Percentiles rank a stretch among this genome's conserved stretches.
Conservation (phyloP, 1,140 invertebrate genomes). For the Choristoneura fumiferana region DNA sequence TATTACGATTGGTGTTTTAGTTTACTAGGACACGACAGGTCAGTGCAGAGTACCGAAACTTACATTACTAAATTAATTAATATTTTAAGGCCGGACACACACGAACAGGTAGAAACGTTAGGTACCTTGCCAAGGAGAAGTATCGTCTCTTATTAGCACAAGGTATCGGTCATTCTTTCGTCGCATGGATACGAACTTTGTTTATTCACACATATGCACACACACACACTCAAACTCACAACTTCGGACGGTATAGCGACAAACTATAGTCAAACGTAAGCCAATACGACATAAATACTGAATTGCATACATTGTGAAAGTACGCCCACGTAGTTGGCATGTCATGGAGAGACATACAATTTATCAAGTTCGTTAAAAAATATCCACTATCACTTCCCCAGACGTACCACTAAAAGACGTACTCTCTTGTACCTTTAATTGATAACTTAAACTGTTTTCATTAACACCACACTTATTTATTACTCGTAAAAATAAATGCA, state of each 20-base stretch:
- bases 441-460: too few relatives aligned
- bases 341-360: too few relatives aligned
- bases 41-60: slow-evolving; percentile 6
- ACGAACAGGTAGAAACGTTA: slow-evolving; percentile 8
- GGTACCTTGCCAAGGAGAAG: background rate
- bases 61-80: background rate
- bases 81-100: slow-evolving; percentile 5
- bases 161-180: background rate
- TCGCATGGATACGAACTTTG: slow-evolving; percentile 9
- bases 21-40: slow-evolving; percentile 5
- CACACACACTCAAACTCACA: slow-evolving; percentile 19
- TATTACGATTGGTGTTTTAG: slow-evolving; percentile 9
- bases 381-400: too few relatives aligned
- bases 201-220: slow-evolving; percentile 20
- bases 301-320: background rate
- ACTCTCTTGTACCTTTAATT: too few relatives aligned
- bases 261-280: slow-evolving; percentile 18
- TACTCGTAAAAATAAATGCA: slow-evolving; percentile 8
- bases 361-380: too few relatives aligned
- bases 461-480: background rate
- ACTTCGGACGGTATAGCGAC: slow-evolving; percentile 25
- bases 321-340: background rate
- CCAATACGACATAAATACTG: background rate
- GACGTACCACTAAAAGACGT: too few relatives aligned
- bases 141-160: background rate